Evolutionary conservation across 2,888 invertebrate genomes (phyloP).

Genomic region (Patella ulyssiponensis): DNA sequence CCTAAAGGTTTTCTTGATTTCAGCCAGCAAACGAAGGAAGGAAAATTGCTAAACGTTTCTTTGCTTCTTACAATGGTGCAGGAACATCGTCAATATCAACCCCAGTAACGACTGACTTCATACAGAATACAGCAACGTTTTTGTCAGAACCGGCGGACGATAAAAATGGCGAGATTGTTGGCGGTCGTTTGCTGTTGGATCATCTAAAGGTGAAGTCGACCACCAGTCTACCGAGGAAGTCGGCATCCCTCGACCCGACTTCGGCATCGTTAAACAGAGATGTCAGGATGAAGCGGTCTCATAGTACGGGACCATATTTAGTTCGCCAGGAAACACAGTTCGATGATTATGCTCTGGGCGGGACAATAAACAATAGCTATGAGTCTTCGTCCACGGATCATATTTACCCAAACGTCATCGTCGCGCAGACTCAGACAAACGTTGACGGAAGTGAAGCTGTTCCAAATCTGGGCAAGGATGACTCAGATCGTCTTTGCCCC

Average conservation of each 20-base stretch:
- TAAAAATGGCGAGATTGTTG: conserved; percentile 32
- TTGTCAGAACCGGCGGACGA: conserved; percentile 32
- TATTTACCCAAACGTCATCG: conserved; percentile 29
- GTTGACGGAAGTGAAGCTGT: background rate
- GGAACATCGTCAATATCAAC: conserved; percentile 32
- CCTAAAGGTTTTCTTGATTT: background rate
- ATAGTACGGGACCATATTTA: conserved; percentile 25
- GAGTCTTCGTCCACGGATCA: conserved; percentile 12
- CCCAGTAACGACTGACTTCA: conserved; percentile 37
- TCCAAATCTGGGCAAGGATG: background rate
- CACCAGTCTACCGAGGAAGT: background rate
- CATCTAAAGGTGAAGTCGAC: conserved; percentile 14
- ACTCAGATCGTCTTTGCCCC: no score
- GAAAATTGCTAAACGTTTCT: conserved; percentile 51
- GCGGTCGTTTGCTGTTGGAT: conserved; percentile 30
- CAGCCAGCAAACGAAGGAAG: conserved; percentile 17
- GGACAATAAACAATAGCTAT: background rate
- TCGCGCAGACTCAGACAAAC: conserved; percentile 2
- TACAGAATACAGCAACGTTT: conserved; percentile 36
- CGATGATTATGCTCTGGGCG: conserved; percentile 17
- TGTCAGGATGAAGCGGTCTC: conserved; percentile 23
- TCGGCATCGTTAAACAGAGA: conserved; percentile 6
- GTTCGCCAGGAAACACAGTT: conserved; percentile 12
- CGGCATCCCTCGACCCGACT: background rate
- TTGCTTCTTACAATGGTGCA: conserved; percentile 50